These are phyloP conservation scores for Drosophila limbata DNA, from an alignment of 2,888 invertebrate genomes.

Conservation along the genomic window DNA sequence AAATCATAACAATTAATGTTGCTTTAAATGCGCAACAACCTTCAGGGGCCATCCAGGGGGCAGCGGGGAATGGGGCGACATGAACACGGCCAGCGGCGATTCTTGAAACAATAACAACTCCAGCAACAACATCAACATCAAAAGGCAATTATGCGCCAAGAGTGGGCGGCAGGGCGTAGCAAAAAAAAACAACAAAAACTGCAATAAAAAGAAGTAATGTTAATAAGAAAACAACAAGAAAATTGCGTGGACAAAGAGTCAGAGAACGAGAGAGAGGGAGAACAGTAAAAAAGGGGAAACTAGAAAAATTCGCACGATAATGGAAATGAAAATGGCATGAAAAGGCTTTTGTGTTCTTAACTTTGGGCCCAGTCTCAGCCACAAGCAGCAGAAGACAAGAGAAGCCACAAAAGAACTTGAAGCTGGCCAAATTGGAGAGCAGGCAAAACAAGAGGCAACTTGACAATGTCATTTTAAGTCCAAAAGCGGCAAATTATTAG, in stretches of 20 bases:
- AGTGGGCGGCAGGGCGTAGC: constrained; percentile 35
- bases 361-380: constrained; percentile 1
- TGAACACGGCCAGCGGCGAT: constrained; percentile 44
- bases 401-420: constrained; percentile 17
- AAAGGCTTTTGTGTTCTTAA: constrained; percentile 63
- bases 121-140: constrained; percentile 54
- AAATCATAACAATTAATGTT: constrained; percentile 81
- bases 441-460: neutral
- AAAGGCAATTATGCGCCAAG: constrained; percentile 69
- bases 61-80: constrained; percentile 28
- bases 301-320: constrained; percentile 70
- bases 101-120: constrained; percentile 21
- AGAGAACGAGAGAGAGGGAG: neutral
- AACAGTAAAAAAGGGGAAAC: neutral
- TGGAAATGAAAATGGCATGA: constrained; percentile 73
- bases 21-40: constrained; percentile 52
- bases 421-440: constrained; percentile 6
- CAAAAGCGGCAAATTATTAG: neutral
- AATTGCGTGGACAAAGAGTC: constrained; percentile 22
- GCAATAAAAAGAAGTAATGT: constrained; percentile 39
- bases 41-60: neutral
- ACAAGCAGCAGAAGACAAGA: constrained; percentile 18
- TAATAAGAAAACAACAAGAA: constrained; percentile 61
- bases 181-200: constrained; percentile 10
- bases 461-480: neutral